phyloP scores from a whole-genome alignment of 2,888 invertebrate genomes.

The Camptogramma bilineatum region DNA sequence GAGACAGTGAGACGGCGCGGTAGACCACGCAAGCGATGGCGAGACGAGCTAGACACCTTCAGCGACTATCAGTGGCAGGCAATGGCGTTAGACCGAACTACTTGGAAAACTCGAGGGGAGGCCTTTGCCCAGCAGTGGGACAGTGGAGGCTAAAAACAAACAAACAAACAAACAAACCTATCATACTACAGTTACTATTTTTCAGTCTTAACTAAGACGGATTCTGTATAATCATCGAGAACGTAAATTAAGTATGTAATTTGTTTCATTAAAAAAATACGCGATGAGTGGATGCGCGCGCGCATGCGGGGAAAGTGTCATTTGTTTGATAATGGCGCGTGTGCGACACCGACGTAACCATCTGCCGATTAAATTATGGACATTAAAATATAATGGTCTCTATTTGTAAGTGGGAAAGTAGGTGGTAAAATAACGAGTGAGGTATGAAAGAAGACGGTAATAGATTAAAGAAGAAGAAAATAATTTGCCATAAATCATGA shows the following conservation, averaged over 20 bases:
- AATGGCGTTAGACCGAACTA: too few species aligned
- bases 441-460: not conserved
- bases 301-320: slow-evolving; percentile 57
- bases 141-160: too few species aligned
- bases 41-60: too few species aligned
- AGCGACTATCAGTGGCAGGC: too few species aligned
- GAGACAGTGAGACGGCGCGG: too few species aligned
- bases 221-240: not conserved
- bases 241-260: not conserved
- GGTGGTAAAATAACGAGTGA: not conserved
- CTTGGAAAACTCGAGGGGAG: too few species aligned
- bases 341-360: slow-evolving; percentile 32
- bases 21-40: too few species aligned
- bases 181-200: too few species aligned
- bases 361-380: slow-evolving; percentile 17
- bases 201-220: not conserved
- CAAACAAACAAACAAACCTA: too few species aligned
- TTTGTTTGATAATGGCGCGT: slow-evolving; percentile 49
- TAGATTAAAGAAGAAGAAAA: not conserved
- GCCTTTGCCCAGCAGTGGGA: too few species aligned
- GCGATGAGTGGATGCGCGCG: slow-evolving; percentile 43
- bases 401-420: not conserved
- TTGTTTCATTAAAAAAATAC: slow-evolving; percentile 9
- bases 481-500: too few species aligned
- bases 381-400: slow-evolving; percentile 1